A percentile compares a stretch with the other conserved stretches of the same genome.
Conservation (phyloP, 2,113 vertebrate species). For the Canis aureus region DNA sequence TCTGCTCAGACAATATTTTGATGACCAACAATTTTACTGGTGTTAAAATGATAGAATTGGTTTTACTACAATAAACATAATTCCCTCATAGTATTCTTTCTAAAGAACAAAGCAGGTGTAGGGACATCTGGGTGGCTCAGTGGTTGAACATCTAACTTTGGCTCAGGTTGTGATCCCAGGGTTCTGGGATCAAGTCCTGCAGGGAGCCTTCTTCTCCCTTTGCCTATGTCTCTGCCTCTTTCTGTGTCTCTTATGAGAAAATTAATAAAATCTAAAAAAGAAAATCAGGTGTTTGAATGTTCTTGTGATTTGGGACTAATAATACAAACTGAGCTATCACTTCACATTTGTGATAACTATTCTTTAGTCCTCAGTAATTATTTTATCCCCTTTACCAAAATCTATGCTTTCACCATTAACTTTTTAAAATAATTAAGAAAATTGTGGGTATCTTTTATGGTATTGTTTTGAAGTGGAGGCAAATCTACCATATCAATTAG, state of each 20-base stretch:
- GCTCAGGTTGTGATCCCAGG: too few relatives aligned
- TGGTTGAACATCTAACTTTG: too few relatives aligned
- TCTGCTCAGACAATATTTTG: background rate
- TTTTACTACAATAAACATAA: background rate
- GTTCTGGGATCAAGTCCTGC: too few relatives aligned
- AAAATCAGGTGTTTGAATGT: background rate
- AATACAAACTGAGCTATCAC: background rate
- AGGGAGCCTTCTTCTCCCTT: too few relatives aligned
- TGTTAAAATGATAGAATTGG: background rate
- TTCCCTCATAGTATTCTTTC: background rate
- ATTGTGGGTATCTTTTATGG: background rate
- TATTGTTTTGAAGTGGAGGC: background rate
- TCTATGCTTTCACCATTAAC: background rate
- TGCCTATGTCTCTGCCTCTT: too few relatives aligned
- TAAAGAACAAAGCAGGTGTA: background rate
- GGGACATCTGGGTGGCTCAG: too few relatives aligned
- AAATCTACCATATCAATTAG: background rate
- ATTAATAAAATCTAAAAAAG: too few relatives aligned
- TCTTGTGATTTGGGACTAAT: background rate
- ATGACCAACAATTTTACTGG: background rate
- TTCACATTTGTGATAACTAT: background rate
- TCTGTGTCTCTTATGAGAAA: too few relatives aligned
- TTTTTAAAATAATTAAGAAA: background rate
- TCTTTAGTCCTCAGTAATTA: background rate
- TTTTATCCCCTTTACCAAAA: background rate